Conservation (phyloP, 2,797 vertebrate genomes). For the Micromesistius poutassou region DNA sequence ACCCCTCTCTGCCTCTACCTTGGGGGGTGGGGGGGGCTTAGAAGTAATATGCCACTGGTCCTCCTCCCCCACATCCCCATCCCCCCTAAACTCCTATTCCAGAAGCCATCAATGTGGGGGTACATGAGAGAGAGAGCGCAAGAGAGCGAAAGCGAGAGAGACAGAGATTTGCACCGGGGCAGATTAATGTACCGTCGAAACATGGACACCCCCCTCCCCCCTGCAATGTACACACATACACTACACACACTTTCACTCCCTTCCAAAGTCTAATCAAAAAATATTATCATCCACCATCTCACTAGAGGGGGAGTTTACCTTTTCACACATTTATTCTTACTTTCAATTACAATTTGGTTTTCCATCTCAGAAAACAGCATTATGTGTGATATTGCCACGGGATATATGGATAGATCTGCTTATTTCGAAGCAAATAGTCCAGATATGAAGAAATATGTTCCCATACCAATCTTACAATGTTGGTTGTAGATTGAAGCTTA, state of each 20-base stretch:
- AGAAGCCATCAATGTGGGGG: slow-evolving; percentile 49
- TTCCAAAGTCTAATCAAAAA: slow-evolving; percentile 49
- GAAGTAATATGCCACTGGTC: slow-evolving; percentile 41
- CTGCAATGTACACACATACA: too few species aligned
- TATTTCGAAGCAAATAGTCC: slow-evolving; percentile 46
- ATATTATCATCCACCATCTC: slow-evolving; percentile 51
- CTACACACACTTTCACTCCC: slow-evolving; percentile 33
- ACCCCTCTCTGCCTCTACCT: slow-evolving; percentile 43
- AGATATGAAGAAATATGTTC: slow-evolving; percentile 34
- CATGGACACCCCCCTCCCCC: slow-evolving; percentile 50
- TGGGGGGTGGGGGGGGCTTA: slow-evolving; percentile 35
- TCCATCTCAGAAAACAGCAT: slow-evolving; percentile 43
- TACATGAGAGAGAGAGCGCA: slow-evolving; percentile 47
- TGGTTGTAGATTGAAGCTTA: slow-evolving; percentile 14
- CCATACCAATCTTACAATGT: slow-evolving; percentile 22
- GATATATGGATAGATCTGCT: slow-evolving; percentile 53
- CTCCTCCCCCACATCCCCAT: slow-evolving; percentile 16
- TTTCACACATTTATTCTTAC: slow-evolving; percentile 64
- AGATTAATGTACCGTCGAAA: slow-evolving; percentile 67
- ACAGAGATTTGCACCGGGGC: slow-evolving; percentile 34
- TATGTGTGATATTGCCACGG: slow-evolving; percentile 36
- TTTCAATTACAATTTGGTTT: slow-evolving; percentile 59
- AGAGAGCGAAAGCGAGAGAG: slow-evolving; percentile 39
- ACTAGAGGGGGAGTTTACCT: slow-evolving; percentile 42
- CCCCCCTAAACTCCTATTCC: slow-evolving; percentile 52